These are phyloP conservation scores for Drosophila insularis DNA, from an alignment of 1,140 invertebrate genomes.

Conservation along the genomic window DNA sequence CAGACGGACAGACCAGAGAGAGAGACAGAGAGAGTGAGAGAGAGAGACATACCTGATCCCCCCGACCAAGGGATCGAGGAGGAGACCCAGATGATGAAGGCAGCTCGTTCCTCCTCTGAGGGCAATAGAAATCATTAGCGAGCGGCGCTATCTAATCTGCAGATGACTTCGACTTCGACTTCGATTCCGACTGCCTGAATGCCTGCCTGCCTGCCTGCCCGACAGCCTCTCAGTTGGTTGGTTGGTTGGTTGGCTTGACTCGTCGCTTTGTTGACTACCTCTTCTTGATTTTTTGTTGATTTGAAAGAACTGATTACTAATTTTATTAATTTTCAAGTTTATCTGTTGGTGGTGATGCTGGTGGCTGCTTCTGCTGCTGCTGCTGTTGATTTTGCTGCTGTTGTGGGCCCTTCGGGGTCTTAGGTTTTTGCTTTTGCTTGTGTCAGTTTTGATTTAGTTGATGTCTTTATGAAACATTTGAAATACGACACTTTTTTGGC, in stretches of 20 bases:
- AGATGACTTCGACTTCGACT: constrained; percentile 18
- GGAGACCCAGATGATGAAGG: constrained; percentile 13
- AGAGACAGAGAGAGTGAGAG: constrained; percentile 46
- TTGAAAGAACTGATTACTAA: constrained; percentile 79
- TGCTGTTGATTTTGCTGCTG: constrained; percentile 14
- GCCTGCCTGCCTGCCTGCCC: constrained; percentile 6
- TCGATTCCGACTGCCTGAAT: constrained; percentile 3
- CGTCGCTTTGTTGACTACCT: constrained; percentile 52
- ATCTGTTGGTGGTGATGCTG: constrained; percentile 34
- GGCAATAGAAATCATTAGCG: constrained; percentile 78
- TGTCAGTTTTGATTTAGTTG: constrained; percentile 80
- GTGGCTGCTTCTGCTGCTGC: constrained; percentile 18
- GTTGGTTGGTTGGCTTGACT: background rate
- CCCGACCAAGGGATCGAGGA: background rate
- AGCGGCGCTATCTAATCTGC: constrained; percentile 73
- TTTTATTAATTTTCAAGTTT: constrained; percentile 75
- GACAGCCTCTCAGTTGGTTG: constrained; percentile 37
- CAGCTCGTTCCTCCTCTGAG: constrained; percentile 43
- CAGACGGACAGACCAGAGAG: constrained; percentile 56
- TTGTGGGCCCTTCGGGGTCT: constrained; percentile 40
- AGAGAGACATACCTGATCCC: constrained; percentile 35
- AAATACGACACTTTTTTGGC: constrained; percentile 74
- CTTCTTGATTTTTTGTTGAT: constrained; percentile 72
- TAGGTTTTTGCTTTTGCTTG: constrained; percentile 52
- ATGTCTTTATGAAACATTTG: constrained; percentile 81